phyloP scores from a whole-genome alignment of 2,797 vertebrate genomes.

The Pseudochaenichthys georgianus region DNA sequence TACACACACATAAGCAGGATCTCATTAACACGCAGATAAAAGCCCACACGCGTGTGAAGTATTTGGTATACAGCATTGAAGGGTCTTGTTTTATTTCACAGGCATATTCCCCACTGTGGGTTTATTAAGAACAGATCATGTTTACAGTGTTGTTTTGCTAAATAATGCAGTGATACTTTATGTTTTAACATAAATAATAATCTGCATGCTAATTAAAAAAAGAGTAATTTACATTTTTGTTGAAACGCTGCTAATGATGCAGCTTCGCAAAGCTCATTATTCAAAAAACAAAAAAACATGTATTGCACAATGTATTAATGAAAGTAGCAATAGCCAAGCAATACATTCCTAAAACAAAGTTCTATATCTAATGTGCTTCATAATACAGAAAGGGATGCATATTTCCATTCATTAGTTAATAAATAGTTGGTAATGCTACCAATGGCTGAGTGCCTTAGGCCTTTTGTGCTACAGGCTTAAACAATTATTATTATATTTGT shows the following conservation, averaged over 20 bases:
- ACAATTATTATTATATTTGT: too few relatives aligned
- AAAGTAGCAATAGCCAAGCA: constrained; percentile 11
- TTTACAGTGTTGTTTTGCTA: constrained; percentile 40
- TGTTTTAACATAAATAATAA: constrained; percentile 44
- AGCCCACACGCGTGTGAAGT: constrained; percentile 2
- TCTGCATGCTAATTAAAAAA: constrained; percentile 24
- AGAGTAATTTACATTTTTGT: constrained; percentile 40
- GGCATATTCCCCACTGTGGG: constrained; percentile 28
- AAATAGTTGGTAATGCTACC: constrained; percentile 23
- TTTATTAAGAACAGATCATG: constrained; percentile 49
- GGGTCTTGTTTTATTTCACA: constrained; percentile 28
- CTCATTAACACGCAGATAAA: constrained; percentile 27
- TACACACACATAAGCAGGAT: constrained; percentile 2
- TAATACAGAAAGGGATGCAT: neutral
- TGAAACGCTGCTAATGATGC: constrained; percentile 37
- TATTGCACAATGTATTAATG: constrained; percentile 22
- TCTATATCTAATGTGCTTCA: constrained; percentile 1
- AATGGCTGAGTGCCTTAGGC: too few relatives aligned
- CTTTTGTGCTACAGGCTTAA: too few relatives aligned
- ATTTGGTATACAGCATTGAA: constrained; percentile 8
- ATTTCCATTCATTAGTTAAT: constrained; percentile 9
- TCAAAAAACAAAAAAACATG: neutral
- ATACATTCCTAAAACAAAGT: neutral
- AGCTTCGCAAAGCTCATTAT: constrained; percentile 26
- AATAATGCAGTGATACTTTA: constrained; percentile 30